phyloP scores from a whole-genome alignment of 2,113 vertebrate genomes.

The Morphnarchus princeps region DNA sequence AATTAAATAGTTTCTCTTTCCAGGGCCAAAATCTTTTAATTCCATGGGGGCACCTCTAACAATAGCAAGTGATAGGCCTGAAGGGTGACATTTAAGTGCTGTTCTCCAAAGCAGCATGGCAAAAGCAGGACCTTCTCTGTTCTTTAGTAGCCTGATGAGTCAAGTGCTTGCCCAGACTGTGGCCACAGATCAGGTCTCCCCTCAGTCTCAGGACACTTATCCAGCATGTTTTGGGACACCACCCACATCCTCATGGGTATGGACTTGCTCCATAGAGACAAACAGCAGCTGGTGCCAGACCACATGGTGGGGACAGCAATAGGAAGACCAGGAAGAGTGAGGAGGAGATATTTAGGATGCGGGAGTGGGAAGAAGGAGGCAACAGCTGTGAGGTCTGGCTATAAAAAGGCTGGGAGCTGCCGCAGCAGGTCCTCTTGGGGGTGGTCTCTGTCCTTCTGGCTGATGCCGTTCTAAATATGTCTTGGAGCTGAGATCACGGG shows the following conservation, averaged over 20 bases:
- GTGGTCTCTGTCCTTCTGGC: neutral
- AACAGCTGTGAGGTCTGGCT: constrained; percentile 32
- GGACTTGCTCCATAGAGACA: neutral
- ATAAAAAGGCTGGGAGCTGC: constrained; percentile 33
- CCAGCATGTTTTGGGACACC: neutral
- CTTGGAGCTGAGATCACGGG: neutral
- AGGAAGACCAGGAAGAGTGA: neutral
- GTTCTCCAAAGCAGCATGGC: neutral
- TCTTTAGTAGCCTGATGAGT: neutral
- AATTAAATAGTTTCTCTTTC: neutral
- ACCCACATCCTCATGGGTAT: neutral
- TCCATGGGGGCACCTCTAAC: neutral
- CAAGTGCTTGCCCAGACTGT: neutral
- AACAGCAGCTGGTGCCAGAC: neutral
- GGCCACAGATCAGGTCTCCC: neutral
- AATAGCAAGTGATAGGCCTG: neutral
- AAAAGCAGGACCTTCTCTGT: neutral
- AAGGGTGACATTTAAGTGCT: neutral
- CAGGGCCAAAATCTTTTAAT: neutral
- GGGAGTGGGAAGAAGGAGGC: neutral
- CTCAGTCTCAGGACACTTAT: neutral
- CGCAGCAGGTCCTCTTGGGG: fast-evolving
- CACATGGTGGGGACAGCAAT: neutral
- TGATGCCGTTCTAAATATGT: neutral
- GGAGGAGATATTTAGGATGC: neutral